Conservation (phyloP, 2,888 invertebrate species). For the Trimorus sp. region DNA sequence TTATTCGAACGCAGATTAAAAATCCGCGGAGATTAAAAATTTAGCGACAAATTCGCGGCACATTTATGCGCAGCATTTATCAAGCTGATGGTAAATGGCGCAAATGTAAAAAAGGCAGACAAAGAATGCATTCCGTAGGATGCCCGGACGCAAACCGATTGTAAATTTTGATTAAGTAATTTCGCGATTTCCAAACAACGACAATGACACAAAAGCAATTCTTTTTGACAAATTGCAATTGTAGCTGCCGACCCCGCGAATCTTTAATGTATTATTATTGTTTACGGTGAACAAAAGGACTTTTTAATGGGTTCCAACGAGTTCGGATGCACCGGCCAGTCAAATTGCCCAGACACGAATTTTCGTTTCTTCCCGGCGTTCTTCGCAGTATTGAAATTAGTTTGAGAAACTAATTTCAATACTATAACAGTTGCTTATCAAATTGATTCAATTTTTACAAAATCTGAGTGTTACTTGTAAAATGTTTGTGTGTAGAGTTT, state of each 20-base stretch:
- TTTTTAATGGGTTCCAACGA: neutral
- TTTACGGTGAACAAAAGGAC: conserved; percentile 1
- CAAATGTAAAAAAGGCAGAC: neutral
- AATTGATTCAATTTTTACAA: too few relatives aligned
- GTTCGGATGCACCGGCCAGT: neutral
- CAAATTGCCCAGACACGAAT: neutral
- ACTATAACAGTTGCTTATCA: too few relatives aligned
- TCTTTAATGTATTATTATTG: neutral
- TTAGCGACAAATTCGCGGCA: too few relatives aligned
- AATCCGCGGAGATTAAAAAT: too few relatives aligned
- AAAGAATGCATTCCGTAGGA: neutral
- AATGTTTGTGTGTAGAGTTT: too few relatives aligned
- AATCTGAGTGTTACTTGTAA: too few relatives aligned
- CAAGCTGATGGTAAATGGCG: too few relatives aligned
- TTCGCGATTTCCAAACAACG: neutral
- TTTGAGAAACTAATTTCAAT: too few relatives aligned
- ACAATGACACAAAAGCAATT: neutral
- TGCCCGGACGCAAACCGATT: neutral
- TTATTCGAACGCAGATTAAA: too few relatives aligned
- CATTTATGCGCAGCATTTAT: too few relatives aligned
- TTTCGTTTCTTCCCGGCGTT: too few relatives aligned
- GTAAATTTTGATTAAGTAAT: conserved; percentile 4
- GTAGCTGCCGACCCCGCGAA: neutral
- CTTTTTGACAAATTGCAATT: neutral
- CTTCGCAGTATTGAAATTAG: too few relatives aligned